Conservation (phyloP, 2,797 vertebrate species). For the Sternotherus odoratus region DNA sequence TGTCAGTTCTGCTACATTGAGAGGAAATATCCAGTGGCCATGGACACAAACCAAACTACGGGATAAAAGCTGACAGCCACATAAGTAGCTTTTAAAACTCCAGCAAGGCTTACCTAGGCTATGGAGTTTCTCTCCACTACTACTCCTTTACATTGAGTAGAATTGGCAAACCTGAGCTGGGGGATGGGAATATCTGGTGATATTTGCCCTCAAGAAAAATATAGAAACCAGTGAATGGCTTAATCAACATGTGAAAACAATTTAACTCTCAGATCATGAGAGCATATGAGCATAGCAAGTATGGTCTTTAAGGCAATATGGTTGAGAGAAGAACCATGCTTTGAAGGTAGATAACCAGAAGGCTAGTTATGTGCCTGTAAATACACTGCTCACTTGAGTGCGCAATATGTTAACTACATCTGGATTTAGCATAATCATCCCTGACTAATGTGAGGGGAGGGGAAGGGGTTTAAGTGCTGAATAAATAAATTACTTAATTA, state of each 20-base stretch:
- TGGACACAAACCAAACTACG: background rate
- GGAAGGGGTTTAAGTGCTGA: constrained; percentile 69
- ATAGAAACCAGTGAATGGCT: background rate
- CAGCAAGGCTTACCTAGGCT: background rate
- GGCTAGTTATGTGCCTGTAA: constrained; percentile 54
- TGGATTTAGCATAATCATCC: constrained; percentile 74
- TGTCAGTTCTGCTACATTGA: background rate
- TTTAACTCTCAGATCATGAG: background rate
- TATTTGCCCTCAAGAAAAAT: background rate
- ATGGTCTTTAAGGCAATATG: rapidly evolving
- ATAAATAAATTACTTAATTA: constrained; percentile 81
- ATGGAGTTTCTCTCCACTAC: rapidly evolving
- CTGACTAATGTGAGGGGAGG: constrained; percentile 71
- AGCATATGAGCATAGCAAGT: background rate
- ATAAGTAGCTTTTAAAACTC: background rate
- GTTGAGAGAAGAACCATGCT: background rate
- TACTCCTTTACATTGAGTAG: background rate
- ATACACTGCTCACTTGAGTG: constrained; percentile 44
- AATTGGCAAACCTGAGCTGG: background rate
- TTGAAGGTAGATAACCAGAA: constrained; percentile 45
- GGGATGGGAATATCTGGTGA: background rate
- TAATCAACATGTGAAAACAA: background rate
- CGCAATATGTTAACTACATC: constrained; percentile 73
- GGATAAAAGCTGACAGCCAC: background rate
- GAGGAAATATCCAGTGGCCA: background rate